phyloP scores from a whole-genome alignment of 2,888 invertebrate species.

The Drosophila trichaetosa region DNA sequence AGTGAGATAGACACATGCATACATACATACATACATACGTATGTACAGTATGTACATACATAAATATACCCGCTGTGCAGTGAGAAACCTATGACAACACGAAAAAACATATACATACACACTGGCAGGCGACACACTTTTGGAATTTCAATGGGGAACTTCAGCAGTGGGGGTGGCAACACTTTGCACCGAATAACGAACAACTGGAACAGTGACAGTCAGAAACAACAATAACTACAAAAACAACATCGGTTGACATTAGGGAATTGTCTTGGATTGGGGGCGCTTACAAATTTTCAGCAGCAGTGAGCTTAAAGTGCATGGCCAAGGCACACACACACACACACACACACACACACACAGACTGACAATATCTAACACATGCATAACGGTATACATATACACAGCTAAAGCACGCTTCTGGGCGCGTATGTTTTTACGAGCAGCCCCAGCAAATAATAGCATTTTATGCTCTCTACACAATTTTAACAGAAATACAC shows the following conservation, averaged over 20 bases:
- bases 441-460: conserved; percentile 65
- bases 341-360: conserved; percentile 25
- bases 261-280: conserved; percentile 29
- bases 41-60: neutral
- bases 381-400: conserved; percentile 12
- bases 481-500: conserved; percentile 48
- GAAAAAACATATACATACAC: conserved; percentile 22
- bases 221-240: conserved; percentile 24
- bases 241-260: conserved; percentile 42
- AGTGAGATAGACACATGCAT: conserved; percentile 5
- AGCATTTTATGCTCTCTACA: conserved; percentile 52
- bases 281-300: conserved; percentile 51
- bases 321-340: conserved; percentile 41
- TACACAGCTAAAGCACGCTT: conserved; percentile 40
- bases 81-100: conserved; percentile 57
- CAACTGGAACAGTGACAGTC: conserved; percentile 24
- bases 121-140: conserved; percentile 53
- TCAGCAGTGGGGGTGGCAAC: conserved; percentile 8
- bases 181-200: conserved; percentile 32
- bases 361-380: conserved; percentile 12
- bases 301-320: conserved; percentile 58
- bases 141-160: conserved; percentile 40
- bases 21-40: neutral
- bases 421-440: conserved; percentile 54
- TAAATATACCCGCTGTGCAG: conserved; percentile 4